Evolutionary conservation across 2,888 invertebrate genomes (phyloP).

Genomic region (Itoplectis maculator): DNA sequence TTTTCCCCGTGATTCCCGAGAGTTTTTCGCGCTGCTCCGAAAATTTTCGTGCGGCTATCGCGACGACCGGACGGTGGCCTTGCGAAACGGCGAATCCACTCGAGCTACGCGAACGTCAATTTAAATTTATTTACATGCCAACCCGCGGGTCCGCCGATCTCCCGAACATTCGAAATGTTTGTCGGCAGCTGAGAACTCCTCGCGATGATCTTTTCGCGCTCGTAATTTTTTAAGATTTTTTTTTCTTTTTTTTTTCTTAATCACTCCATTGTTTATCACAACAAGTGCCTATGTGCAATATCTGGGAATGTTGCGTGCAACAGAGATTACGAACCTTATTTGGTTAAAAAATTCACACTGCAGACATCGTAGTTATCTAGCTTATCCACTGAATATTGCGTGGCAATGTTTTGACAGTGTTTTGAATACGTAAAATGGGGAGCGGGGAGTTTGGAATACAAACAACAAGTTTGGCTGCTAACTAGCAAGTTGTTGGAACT

Average conservation of each 20-base stretch:
- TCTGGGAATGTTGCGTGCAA: too few relatives aligned
- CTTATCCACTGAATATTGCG: too few relatives aligned
- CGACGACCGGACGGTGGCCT: background rate
- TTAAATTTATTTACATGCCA: background rate
- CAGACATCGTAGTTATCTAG: too few relatives aligned
- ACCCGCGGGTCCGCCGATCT: background rate
- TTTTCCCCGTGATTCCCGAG: background rate
- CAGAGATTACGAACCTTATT: too few relatives aligned
- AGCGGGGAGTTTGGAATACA: too few relatives aligned
- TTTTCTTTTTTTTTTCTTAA: slow-evolving; percentile 21
- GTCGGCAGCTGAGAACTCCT: background rate
- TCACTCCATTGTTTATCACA: background rate
- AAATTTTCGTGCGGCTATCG: background rate
- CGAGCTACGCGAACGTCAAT: background rate
- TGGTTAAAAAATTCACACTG: too few relatives aligned
- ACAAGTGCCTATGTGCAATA: background rate
- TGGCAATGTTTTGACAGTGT: too few relatives aligned
- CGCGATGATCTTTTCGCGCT: background rate
- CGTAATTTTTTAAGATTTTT: slow-evolving; percentile 5
- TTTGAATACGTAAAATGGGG: too few relatives aligned
- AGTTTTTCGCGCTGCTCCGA: background rate
- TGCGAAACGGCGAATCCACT: background rate
- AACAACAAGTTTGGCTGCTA: too few relatives aligned
- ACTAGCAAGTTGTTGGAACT: too few relatives aligned
- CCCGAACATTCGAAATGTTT: slow-evolving; percentile 9